Evolutionary conservation across 1,140 invertebrate genomes (phyloP).

Genomic region (Metaphire vulgaris): DNA sequence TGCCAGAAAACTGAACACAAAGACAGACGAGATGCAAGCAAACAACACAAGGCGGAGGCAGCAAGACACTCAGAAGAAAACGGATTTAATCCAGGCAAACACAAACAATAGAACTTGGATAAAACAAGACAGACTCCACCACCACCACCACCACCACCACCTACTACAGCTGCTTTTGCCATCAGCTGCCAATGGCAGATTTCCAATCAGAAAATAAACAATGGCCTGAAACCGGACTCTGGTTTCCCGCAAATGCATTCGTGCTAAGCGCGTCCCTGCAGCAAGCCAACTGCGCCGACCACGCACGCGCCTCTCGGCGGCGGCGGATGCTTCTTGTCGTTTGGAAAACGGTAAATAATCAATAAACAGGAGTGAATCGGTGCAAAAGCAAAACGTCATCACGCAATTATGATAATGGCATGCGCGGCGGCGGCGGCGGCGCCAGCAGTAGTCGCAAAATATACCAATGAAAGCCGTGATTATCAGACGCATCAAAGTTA

Average conservation of each 20-base stretch:
- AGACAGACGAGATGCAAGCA: no score
- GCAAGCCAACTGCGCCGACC: no score
- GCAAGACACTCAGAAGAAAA: no score
- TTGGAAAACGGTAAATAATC: not conserved
- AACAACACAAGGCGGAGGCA: not conserved
- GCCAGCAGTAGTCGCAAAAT: not conserved
- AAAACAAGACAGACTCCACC: not conserved
- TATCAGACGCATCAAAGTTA: not conserved
- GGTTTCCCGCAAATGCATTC: not conserved
- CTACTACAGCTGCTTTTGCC: not conserved
- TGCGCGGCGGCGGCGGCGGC: no score
- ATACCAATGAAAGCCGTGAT: not conserved
- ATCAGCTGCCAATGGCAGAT: not conserved
- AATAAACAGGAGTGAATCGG: not conserved
- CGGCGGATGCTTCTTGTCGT: no score
- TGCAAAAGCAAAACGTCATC: not conserved
- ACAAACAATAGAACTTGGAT: not conserved
- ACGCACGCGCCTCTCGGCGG: no score
- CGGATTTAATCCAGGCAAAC: not conserved
- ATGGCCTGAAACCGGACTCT: not conserved
- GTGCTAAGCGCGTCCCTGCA: no score
- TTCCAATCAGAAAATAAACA: not conserved
- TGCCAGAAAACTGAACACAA: no score
- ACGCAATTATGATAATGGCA: not conserved
- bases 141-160: no score